Base-by-base conservation (phyloP, 2,888 invertebrate genomes). In the Mesorhabditis spiculigera region DNA sequence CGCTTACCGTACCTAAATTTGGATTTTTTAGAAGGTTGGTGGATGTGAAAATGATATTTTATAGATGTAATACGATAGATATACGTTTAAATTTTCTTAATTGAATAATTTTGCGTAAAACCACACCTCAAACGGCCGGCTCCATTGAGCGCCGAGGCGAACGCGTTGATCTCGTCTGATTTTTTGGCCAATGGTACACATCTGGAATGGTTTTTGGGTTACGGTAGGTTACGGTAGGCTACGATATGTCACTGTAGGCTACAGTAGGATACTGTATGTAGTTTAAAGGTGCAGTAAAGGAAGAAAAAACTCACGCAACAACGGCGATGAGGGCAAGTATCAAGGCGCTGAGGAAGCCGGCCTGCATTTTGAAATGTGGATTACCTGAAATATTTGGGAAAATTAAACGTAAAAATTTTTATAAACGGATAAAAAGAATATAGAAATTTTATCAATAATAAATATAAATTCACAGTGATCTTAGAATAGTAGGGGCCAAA, bases 61-160 rank as follows among this genome's bases (percentile, higher is more conserved):
- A 28, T 28, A 28, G 28, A 28, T 28, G 28, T 28, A 28, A 28
- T 28, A 28, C 28, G 28, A 28, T 28, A 28, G 28, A 28, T 28
- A 28, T 28, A 28, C 28, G 28, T 28, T 28, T 28, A 28, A 28
- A 28, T 28, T 28, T 28, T 28, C 28, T 28, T 3, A 28, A 28
- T 28, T 28, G 28, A 28, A 28, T 28, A 28, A 28, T 3, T 28
- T 28, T 28, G 28, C 28, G 28, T 28, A 28, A 28, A 28, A 28
- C 3, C 28, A 28, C 28, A 28, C 28, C 80, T 77, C 58, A 80
- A 77, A 28, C 80, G 75, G 62, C 77, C 76, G 41, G 80, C 80
- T 50, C 76, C 75, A 69, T 80, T 80, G 69, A 80, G 70, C 4
- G 79, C 78, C 50, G 75, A 75, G 10, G 77, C 73, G 67, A 80